Evolutionary conservation across 1,140 invertebrate species (phyloP).

Genomic region (Drosophila suzukii): DNA sequence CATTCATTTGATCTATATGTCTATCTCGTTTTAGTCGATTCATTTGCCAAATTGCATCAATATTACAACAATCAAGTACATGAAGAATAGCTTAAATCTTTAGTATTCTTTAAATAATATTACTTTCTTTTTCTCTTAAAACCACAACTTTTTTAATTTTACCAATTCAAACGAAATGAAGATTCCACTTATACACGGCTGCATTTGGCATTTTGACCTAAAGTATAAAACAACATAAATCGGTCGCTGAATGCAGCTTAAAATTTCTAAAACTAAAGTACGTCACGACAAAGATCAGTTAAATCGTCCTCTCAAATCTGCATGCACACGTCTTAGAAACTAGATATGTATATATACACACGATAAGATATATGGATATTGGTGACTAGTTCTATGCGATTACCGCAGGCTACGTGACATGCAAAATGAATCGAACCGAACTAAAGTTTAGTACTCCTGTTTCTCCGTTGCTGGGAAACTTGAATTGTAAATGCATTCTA

Average conservation of each 20-base stretch:
- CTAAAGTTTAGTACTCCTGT: slow-evolving; percentile 1
- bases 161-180: not conserved
- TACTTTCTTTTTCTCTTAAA: not conserved
- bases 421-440: slow-evolving; percentile 26
- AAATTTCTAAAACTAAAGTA: slow-evolving; percentile 18
- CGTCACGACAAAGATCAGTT: slow-evolving; percentile 12
- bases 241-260: slow-evolving; percentile 23
- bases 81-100: no score
- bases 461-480: slow-evolving; percentile 3
- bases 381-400: slow-evolving; percentile 25
- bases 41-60: not conserved
- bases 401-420: slow-evolving; percentile 36
- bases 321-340: slow-evolving; percentile 36
- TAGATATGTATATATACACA: slow-evolving; percentile 27
- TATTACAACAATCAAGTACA: no score
- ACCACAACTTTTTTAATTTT: not conserved
- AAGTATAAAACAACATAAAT: slow-evolving; percentile 22
- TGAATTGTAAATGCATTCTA: slow-evolving; percentile 22
- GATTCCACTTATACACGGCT: slow-evolving; percentile 4
- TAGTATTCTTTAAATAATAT: not conserved
- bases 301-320: not conserved
- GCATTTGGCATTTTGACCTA: slow-evolving; percentile 7
- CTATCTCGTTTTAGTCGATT: not conserved
- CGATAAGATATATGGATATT: slow-evolving; percentile 10
- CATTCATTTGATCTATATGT: not conserved